These are phyloP conservation scores for Pimephales promelas DNA, from an alignment of 2,113 vertebrate genomes.

Conservation along the genomic window DNA sequence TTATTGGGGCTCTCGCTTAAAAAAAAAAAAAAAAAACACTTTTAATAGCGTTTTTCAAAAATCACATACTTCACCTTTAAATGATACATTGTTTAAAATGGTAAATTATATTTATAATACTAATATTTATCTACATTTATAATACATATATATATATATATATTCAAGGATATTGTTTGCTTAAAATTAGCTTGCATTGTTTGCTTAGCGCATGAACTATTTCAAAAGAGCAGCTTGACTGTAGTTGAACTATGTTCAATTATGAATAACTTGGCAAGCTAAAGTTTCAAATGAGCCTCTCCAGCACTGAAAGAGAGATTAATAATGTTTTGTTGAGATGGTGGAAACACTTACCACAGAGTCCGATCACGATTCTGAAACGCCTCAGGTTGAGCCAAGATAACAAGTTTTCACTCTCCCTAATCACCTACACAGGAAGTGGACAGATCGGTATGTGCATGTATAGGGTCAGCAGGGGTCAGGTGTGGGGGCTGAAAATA, in stretches of 20 bases:
- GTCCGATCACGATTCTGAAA: background rate
- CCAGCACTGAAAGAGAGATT: background rate
- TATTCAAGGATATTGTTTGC: too few species aligned
- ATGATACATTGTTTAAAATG: too few species aligned
- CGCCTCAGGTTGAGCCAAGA: background rate
- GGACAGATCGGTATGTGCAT: background rate
- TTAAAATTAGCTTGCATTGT: too few species aligned
- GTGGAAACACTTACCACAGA: background rate
- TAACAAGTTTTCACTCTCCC: slow-evolving; percentile 2
- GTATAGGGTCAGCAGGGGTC: slow-evolving; percentile 20
- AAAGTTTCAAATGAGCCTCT: background rate
- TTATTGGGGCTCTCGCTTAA: too few species aligned
- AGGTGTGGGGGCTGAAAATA: slow-evolving; percentile 30
- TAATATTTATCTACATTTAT: too few species aligned
- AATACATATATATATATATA: too few species aligned
- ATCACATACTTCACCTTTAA: too few species aligned
- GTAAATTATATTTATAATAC: too few species aligned
- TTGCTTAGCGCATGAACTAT: background rate
- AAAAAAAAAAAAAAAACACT: too few species aligned
- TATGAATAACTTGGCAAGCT: slow-evolving; percentile 13
- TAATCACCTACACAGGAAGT: slow-evolving; percentile 24
- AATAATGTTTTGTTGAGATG: background rate
- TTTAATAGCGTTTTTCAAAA: too few species aligned
- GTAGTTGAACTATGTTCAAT: background rate
- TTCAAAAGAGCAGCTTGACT: background rate